A percentile compares a stretch with the other conserved stretches of the same genome.
Conservation (phyloP, 2,888 invertebrate species). For the Cheilosia pagana region DNA sequence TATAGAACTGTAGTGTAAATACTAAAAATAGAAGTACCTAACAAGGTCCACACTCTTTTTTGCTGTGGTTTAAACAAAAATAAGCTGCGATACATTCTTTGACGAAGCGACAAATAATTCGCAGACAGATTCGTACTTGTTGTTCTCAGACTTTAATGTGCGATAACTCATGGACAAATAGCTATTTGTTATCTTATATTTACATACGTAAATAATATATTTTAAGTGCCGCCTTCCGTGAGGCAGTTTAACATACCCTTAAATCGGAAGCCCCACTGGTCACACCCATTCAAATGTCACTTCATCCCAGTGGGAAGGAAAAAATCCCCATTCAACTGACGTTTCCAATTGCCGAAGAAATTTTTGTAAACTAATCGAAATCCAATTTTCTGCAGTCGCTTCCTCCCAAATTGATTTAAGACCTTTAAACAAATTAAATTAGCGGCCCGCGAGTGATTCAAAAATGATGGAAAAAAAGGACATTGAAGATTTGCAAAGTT, state of each 20-base stretch:
- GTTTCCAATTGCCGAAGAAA: slow-evolving; percentile 33
- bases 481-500: slow-evolving; percentile 79
- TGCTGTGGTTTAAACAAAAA: too few species aligned
- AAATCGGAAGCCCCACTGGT: slow-evolving; percentile 5
- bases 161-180: too few species aligned
- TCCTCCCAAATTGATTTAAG: slow-evolving; percentile 51
- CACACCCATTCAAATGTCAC: slow-evolving; percentile 30
- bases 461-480: slow-evolving; percentile 80
- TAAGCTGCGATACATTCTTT: too few species aligned
- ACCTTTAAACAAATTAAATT: slow-evolving; percentile 62
- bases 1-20: too few species aligned
- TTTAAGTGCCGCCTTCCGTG: too few species aligned
- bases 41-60: too few species aligned
- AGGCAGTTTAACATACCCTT: neutral
- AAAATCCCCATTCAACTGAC: slow-evolving; percentile 13
- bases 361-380: slow-evolving; percentile 67
- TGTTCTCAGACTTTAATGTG: too few species aligned
- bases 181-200: too few species aligned
- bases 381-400: slow-evolving; percentile 60
- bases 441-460: slow-evolving; percentile 9
- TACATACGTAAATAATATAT: too few species aligned
- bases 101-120: too few species aligned
- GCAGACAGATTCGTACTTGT: too few species aligned
- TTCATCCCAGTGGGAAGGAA: neutral
- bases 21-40: too few species aligned